Conservation (phyloP, 1,140 invertebrate genomes). For the Drosophila rufa region DNA sequence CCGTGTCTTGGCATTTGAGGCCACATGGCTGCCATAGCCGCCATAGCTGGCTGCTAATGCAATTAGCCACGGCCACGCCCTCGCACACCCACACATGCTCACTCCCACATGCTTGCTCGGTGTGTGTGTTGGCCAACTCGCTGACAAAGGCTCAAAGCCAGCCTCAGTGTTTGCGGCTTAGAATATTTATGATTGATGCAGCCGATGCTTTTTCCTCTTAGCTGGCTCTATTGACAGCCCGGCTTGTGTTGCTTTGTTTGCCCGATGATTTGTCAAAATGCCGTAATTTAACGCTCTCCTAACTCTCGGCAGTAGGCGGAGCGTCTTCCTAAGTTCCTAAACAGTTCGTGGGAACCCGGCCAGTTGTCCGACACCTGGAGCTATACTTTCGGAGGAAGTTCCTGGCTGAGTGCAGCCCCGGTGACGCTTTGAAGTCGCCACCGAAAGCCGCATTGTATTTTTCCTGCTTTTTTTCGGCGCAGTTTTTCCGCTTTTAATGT, state of each 20-base stretch:
- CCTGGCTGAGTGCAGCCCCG: conserved; percentile 5
- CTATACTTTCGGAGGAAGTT: conserved; percentile 31
- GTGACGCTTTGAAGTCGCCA: conserved; percentile 26
- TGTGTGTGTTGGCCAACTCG: neutral
- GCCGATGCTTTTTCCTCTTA: conserved; percentile 43
- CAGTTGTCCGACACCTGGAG: conserved; percentile 50
- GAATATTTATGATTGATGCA: conserved; percentile 78
- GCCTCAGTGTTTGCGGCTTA: conserved; percentile 65
- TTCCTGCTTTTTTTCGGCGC: conserved; percentile 15
- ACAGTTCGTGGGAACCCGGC: conserved; percentile 28
- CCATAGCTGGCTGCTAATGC: conserved; percentile 59
- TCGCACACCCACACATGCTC: neutral
- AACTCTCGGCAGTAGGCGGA: conserved; percentile 39
- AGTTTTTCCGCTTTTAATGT: conserved; percentile 31
- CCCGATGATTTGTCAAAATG: conserved; percentile 72
- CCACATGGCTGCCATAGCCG: conserved; percentile 20
- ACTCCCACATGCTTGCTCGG: no score
- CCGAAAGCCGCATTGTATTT: conserved; percentile 22
- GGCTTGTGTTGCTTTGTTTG: conserved; percentile 55
- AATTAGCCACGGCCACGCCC: conserved; percentile 51
- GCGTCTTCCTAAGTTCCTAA: neutral
- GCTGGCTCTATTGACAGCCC: conserved; percentile 49
- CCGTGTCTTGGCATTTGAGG: conserved; percentile 61
- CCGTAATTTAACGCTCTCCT: conserved; percentile 54
- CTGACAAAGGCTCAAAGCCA: conserved; percentile 51